phyloP scores from a whole-genome alignment of 1,140 invertebrate genomes.

The Diorhabda elongata region DNA sequence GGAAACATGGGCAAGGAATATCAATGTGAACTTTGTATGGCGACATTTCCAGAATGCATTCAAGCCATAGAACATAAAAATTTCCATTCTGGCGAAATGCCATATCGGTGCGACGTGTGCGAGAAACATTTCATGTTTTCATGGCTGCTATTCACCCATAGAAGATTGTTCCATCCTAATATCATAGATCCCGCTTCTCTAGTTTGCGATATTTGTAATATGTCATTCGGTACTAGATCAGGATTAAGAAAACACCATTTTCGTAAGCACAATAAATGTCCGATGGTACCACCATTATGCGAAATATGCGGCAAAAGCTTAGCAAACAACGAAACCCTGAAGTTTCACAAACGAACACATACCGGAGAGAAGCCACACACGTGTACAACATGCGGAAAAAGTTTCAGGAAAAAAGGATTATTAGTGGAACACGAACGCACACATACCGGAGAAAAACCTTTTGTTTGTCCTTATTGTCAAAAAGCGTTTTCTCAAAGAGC shows the following conservation, averaged over 20 bases:
- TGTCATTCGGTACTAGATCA: constrained; percentile 36
- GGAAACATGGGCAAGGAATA: constrained; percentile 47
- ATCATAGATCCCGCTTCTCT: constrained; percentile 25
- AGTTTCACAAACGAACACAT: constrained; percentile 72
- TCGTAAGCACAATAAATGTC: constrained; percentile 34
- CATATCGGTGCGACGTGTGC: constrained; percentile 59
- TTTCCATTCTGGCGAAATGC: constrained; percentile 55
- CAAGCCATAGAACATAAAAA: constrained; percentile 45
- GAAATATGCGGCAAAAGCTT: constrained; percentile 76
- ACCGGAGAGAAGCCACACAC: constrained; percentile 71
- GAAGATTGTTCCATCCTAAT: constrained; percentile 32
- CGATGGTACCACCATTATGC: constrained; percentile 47
- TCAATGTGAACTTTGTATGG: constrained; percentile 49
- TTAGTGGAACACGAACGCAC: constrained; percentile 54
- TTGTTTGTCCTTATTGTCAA: constrained; percentile 39
- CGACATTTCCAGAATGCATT: constrained; percentile 48
- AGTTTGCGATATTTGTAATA: constrained; percentile 33
- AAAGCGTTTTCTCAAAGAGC: constrained; percentile 66
- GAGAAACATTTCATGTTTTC: constrained; percentile 48
- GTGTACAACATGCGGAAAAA: constrained; percentile 63
- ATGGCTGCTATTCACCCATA: constrained; percentile 39
- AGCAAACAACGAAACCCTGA: constrained; percentile 61
- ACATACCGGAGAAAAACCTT: constrained; percentile 39
- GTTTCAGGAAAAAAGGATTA: constrained; percentile 48
- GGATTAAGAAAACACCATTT: constrained; percentile 36